Evolutionary conservation across 2,113 vertebrate genomes (phyloP), one percentile per base, ranked within the genome.

Genomic region (Ranitomeya variabilis): DNA sequence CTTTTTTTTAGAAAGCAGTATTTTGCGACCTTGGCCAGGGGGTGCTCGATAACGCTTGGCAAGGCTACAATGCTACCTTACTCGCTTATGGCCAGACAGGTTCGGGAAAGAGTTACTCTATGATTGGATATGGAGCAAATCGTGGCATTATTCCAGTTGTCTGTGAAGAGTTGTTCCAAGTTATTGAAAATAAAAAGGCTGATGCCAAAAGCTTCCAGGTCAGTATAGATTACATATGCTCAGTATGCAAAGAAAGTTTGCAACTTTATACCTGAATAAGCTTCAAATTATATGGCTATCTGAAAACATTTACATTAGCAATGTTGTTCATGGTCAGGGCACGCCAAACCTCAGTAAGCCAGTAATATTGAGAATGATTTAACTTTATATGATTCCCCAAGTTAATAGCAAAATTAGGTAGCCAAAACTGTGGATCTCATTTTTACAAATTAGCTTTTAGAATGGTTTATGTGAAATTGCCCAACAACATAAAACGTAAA

Each of bases 71-170:
- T 0, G 93, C 95, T 51, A 95, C 96, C 0, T 93, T 97, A 82
- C 81, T 97, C 88, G 95, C 94, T 0, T 96, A 96, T 0, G 96
- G 96, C 9, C 96, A 97, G 92, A 96, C 95, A 0, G 95, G 96
- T 54, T 97, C 96, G 0, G 97, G 96, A 73, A 97, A 98, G 92
- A 97, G 96, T 91, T 97, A 96, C 90, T 96, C 92, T 0, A 96
- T 96, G 96, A 91, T 96, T 6, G 95, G 96, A 6, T 95, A 95
- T 1, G 94, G 95, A 4, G 91, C 95, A 0, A 96, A 97, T 91
- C 97, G 96, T 90, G 96, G 96, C 13, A 92, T 96, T 62, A 94
- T 96, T 80, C 96, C 96, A 45, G 92, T 94, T 85, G 93, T 96
- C 23, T 96, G 96, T 18, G 90, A 97, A 37, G 93, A 95, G 8